Base-by-base conservation (phyloP, 1,140 invertebrate genomes). In the Caligus rogercresseyi region DNA sequence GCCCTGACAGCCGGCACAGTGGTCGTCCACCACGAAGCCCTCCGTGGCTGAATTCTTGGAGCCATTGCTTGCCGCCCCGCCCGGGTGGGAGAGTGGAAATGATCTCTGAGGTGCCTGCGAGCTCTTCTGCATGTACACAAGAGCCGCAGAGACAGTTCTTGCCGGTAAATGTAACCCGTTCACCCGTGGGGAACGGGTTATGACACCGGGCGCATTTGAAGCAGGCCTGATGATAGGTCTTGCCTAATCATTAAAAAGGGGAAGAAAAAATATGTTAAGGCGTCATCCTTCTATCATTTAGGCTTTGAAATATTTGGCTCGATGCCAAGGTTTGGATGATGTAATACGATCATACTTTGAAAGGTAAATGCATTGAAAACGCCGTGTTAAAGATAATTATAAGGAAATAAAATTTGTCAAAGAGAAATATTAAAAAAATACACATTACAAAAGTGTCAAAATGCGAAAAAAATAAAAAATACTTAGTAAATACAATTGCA, bases 151-250 rank as follows among this genome's bases (percentile, higher is more conserved):
- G 75, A 69, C 89, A 87, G 74, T 90, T 84, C 71, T 85, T 84
- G 54, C 85, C 85, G 4, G 83, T 87, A 72, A 87, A 89, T 25
- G 87, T 89, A 63, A 87, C 86, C 72, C 86, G 82, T 72, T 86
- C 84, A 69, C 79, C 79, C 25, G 78, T 73, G 52, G 78, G 77
- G 73, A 84, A 83, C 60, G 81, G 78, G 72, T 82, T 80, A 69
- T 25, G 18, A 26, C 90, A 94, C 70, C 87, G 79, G 65, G 84
- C 85, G 75, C 90, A 94, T 52, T 87, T 89, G 78, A 95, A 95
- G 74, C 89, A 93, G 69, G 87, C 87, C 69, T 90, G 87, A 74
- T 93, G 89, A 74, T 90, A 93, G 23, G 88, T 89, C 71, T 90
- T 87, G 57, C 85, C 31, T 43, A n/a, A 11, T 43, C n/a, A 43